Evolutionary conservation across 37 sponge, comb jelly and placozoan species (phyloP), one percentile per base, ranked within the genome.

Genomic region (Agelas oroides): DNA sequence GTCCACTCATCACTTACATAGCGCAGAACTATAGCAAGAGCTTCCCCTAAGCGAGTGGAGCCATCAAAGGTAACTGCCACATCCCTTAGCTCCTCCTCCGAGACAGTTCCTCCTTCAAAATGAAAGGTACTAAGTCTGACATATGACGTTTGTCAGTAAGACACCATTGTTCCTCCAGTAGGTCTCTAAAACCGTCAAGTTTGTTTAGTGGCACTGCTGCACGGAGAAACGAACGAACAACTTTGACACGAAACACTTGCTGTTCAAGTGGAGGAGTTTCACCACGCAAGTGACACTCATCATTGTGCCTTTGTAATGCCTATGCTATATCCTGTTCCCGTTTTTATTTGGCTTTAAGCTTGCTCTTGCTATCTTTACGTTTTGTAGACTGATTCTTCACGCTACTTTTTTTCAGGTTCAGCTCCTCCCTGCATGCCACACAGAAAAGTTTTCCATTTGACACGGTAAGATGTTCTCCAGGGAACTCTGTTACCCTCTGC

Each of bases 401-500:
- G n/a, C 12, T 52, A 34, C 72, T 83, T n/a, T 41, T 77, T 57
- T 83, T 83, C 14, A 83, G 40, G 27, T 64, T 13, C 20, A 83
- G 30, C 70, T 77, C 73, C 37, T 89, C 90, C 1, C 75, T 30
- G 77, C 90, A 89, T 3, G 84, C 90, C 36, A 16, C 31, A 46
- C 90, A 83, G 56, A 89, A 89, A 30, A 89, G 60, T 38, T 71
- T 83, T 5, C 53, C 53, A 38, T 52, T 67, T 11, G 76, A 61
- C 37, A 88, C 62, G 0, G 70, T 60, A 23, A 88, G 55, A 14
- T 36, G 27, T 58, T 88, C 82, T 32, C 37, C 25, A 2, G 70
- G 69, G 59, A 61, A 78, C 39, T 88, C 83, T 24, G 34, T 61
- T 5, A 88, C 83, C 21, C 89, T 61, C 53, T 88, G 82, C 30